Evolutionary conservation across 1,140 invertebrate species (phyloP).

Genomic region (Ceratoteleas bidentatus): DNA sequence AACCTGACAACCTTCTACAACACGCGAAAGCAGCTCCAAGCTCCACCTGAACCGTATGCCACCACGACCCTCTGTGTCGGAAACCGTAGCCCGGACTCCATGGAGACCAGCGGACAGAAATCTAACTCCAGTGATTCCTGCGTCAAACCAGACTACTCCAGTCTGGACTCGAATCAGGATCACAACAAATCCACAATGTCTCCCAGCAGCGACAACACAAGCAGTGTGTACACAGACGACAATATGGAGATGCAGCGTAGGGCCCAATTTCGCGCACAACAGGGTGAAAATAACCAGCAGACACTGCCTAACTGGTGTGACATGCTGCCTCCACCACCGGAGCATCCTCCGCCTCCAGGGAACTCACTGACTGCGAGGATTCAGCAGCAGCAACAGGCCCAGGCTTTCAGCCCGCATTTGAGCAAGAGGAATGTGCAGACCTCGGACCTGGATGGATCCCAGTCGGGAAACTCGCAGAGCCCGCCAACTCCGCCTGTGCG

Average conservation of each 20-base stretch:
- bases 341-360: constrained; percentile 85
- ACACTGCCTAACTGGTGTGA: constrained; percentile 88
- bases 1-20: constrained; percentile 92
- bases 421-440: no score
- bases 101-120: constrained; percentile 79
- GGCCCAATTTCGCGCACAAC: constrained; percentile 71
- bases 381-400: no score
- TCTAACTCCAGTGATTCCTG: constrained; percentile 81
- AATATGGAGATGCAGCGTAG: constrained; percentile 74
- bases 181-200: constrained; percentile 79
- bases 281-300: constrained; percentile 71
- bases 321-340: constrained; percentile 89
- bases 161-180: constrained; percentile 78
- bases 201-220: constrained; percentile 79
- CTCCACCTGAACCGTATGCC: constrained; percentile 89
- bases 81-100: constrained; percentile 79
- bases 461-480: no score
- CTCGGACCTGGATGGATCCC: no score
- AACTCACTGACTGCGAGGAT: no score
- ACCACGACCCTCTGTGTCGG: constrained; percentile 87
- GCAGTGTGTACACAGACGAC: constrained; percentile 80
- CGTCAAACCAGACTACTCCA: constrained; percentile 81
- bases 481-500: no score
- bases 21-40: constrained; percentile 84
- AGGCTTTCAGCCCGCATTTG: no score